Evolutionary conservation across 1,140 invertebrate genomes (phyloP).

Genomic region (Eubasilissa regina): DNA sequence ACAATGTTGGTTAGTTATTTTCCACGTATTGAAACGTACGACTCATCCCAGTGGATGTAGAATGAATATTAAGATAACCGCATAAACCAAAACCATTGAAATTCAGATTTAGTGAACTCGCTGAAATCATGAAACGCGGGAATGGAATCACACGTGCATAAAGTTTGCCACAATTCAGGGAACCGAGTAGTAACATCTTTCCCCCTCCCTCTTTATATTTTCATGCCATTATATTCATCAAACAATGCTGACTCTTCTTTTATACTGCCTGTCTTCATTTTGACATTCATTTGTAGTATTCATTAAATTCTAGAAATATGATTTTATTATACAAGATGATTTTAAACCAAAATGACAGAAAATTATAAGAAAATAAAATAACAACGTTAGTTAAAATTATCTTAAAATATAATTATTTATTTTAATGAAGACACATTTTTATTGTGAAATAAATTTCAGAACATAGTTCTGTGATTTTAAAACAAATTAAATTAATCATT

Average conservation of each 20-base stretch:
- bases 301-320: too few relatives aligned
- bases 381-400: too few relatives aligned
- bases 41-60: constrained; percentile 19
- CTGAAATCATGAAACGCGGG: neutral
- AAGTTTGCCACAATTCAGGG: constrained; percentile 8
- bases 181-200: neutral
- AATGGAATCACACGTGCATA: constrained; percentile 19
- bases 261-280: too few relatives aligned
- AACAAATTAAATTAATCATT: too few relatives aligned
- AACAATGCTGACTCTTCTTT: neutral
- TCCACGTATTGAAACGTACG: neutral
- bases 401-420: too few relatives aligned
- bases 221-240: neutral
- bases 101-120: constrained; percentile 29
- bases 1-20: constrained; percentile 8
- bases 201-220: neutral
- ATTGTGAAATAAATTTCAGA: too few relatives aligned
- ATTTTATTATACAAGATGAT: too few relatives aligned
- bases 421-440: too few relatives aligned
- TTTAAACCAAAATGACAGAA: too few relatives aligned
- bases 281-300: too few relatives aligned
- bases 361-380: too few relatives aligned
- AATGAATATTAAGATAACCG: constrained; percentile 30
- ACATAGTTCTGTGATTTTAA: too few relatives aligned
- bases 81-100: constrained; percentile 18